phyloP scores from a whole-genome alignment of 2,113 vertebrate genomes.

The Myanophis thanlyinensis region DNA sequence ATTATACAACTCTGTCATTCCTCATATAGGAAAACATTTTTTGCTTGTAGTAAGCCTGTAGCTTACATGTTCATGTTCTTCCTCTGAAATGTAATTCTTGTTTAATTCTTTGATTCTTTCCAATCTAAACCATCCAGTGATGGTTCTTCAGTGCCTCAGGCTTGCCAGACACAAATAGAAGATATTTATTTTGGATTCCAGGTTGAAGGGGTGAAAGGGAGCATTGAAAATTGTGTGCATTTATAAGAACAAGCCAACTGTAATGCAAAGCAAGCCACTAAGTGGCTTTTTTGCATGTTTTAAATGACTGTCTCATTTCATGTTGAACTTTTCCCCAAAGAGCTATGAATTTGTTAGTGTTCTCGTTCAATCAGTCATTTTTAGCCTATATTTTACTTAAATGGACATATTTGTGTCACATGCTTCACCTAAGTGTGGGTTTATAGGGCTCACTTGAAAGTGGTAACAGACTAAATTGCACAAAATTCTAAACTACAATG shows the following conservation, averaged over 20 bases:
- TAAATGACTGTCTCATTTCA: neutral
- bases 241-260: constrained; percentile 39
- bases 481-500: neutral
- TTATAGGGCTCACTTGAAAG: neutral
- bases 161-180: constrained; percentile 47
- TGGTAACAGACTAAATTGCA: neutral
- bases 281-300: neutral
- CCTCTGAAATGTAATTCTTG: constrained; percentile 32
- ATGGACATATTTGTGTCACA: neutral
- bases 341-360: neutral
- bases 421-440: neutral
- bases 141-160: constrained; percentile 59
- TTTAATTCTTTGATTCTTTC: constrained; percentile 40
- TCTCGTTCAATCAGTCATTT: neutral
- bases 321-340: neutral
- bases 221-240: constrained; percentile 31
- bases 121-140: constrained; percentile 46
- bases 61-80: constrained; percentile 1
- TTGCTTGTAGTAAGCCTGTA: constrained; percentile 26
- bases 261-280: constrained; percentile 35
- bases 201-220: constrained; percentile 51
- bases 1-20: constrained; percentile 25
- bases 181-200: constrained; percentile 39
- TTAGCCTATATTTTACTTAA: neutral
- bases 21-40: constrained; percentile 18